Conservation (phyloP, 2,888 invertebrate genomes). For the Dioctria linearis region DNA sequence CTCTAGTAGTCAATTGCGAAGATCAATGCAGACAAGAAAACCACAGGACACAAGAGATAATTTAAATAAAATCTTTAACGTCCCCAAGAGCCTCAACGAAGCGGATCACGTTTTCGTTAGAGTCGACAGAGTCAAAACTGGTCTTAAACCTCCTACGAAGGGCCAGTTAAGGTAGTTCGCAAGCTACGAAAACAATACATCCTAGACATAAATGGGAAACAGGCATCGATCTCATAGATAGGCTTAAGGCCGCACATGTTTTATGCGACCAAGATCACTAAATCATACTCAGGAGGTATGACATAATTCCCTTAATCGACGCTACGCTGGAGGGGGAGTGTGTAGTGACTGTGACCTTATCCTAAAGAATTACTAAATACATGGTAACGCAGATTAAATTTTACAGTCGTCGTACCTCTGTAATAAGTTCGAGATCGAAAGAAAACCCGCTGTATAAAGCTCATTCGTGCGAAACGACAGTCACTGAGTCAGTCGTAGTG, state of each 20-base stretch:
- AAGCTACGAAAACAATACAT: conserved; percentile 50
- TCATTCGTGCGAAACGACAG: too few relatives aligned
- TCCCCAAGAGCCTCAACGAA: conserved; percentile 41
- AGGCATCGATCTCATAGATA: conserved; percentile 41
- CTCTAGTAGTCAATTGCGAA: neutral
- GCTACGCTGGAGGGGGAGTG: too few relatives aligned
- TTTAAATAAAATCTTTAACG: neutral
- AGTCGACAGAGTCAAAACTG: conserved; percentile 46
- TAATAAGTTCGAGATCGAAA: too few relatives aligned
- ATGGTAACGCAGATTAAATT: too few relatives aligned
- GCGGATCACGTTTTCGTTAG: conserved; percentile 42
- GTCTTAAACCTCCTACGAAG: conserved; percentile 52
- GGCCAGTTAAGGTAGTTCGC: conserved; percentile 46
- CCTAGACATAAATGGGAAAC: conserved; percentile 27
- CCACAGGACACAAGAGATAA: neutral
- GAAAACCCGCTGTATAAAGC: too few relatives aligned
- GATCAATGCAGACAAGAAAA: neutral
- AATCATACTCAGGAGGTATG: too few relatives aligned
- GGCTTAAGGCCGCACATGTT: neutral
- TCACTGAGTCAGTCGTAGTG: too few relatives aligned
- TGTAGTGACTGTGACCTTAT: too few relatives aligned
- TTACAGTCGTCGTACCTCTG: too few relatives aligned
- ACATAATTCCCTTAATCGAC: too few relatives aligned
- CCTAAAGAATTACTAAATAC: too few relatives aligned
- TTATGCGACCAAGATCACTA: too few relatives aligned